These are phyloP conservation scores for Mohoua ochrocephala DNA, from an alignment of 2,113 vertebrate genomes.

Conservation along the genomic window DNA sequence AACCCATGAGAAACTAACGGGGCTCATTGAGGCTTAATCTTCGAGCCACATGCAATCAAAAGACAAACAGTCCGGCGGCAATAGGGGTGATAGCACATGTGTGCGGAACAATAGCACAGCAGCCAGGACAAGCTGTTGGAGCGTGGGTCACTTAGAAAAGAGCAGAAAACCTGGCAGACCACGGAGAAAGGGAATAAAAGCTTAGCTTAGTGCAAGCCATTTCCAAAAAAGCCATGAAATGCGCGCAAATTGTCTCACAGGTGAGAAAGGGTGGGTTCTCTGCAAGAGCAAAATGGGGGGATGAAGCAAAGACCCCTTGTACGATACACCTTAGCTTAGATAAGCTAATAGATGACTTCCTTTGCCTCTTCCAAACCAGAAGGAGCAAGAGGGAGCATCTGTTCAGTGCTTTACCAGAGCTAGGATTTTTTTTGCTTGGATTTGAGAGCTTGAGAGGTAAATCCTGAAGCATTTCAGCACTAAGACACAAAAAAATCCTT, in stretches of 20 bases:
- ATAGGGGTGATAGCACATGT: neutral
- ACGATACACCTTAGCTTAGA: neutral
- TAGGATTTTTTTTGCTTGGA: neutral
- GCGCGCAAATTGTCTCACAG: neutral
- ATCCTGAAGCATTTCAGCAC: neutral
- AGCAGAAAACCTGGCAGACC: neutral
- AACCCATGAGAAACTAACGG: neutral
- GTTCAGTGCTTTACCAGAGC: neutral
- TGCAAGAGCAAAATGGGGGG: neutral
- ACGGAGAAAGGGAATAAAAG: neutral
- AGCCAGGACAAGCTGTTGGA: neutral
- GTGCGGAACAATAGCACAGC: neutral
- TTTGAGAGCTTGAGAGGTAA: neutral
- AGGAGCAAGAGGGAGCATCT: neutral
- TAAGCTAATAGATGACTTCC: neutral
- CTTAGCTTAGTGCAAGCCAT: accelerated
- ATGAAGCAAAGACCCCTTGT: neutral
- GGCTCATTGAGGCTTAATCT: neutral
- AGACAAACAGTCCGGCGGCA: neutral
- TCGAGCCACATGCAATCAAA: neutral
- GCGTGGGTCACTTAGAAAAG: neutral
- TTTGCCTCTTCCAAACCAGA: neutral
- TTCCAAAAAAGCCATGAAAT: neutral
- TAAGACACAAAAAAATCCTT: neutral
- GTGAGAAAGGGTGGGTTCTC: neutral